A percentile compares a stretch with the other conserved stretches of the same genome.
Conservation (phyloP, 2,888 invertebrate species). For the Protophormia terraenovae region DNA sequence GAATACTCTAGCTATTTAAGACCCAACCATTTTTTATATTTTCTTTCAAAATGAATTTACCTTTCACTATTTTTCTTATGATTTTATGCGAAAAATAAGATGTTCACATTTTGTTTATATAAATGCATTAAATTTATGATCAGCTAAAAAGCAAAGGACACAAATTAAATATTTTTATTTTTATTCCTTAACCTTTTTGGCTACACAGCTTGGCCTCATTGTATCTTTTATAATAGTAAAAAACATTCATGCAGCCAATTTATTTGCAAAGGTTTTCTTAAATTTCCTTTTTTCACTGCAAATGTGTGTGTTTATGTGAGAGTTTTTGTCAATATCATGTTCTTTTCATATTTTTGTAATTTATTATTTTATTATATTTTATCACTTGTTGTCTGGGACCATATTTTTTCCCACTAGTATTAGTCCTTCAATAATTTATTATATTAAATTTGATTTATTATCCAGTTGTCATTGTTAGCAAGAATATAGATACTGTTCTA, state of each 20-base stretch:
- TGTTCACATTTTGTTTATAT: background rate
- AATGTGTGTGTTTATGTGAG: background rate
- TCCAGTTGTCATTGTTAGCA: conserved; percentile 21
- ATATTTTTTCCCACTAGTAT: background rate
- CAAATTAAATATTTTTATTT: background rate
- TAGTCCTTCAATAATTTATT: conserved; percentile 46
- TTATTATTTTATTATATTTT: conserved; percentile 31
- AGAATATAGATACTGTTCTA: too few relatives aligned
- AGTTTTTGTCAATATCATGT: background rate
- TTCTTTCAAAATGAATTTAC: too few relatives aligned
- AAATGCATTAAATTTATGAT: background rate
- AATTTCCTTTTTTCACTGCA: background rate
- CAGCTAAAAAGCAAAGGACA: background rate
- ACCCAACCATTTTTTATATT: too few relatives aligned
- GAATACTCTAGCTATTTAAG: too few relatives aligned
- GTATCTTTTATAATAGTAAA: background rate
- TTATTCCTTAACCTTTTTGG: background rate
- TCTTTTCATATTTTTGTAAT: background rate
- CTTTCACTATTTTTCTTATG: too few relatives aligned
- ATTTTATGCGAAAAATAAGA: too few relatives aligned
- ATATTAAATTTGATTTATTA: conserved; percentile 39
- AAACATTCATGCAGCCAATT: background rate
- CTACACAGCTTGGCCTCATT: background rate
- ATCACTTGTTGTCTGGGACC: conserved; percentile 26
- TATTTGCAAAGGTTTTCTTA: background rate